Evolutionary conservation across 2,113 vertebrate species (phyloP), one percentile per base, ranked within the genome.

Genomic region (Mormyrus iriodes): DNA sequence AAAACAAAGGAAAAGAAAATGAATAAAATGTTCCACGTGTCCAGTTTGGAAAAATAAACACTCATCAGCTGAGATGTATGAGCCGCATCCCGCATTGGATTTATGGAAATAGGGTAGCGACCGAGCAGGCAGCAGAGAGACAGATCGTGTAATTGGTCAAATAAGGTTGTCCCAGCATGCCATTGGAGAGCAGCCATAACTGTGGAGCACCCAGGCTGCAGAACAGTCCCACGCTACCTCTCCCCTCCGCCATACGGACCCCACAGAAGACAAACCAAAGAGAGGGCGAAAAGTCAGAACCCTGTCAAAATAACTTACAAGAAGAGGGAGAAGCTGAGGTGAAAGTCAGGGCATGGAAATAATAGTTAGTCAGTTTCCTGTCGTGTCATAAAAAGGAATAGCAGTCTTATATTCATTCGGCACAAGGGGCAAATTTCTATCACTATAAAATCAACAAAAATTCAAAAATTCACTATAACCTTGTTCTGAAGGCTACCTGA

Each of bases 41-140:
- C 0, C 69, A 76, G 13, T 76, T 39, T 76, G 13, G 69, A 76
- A 39, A 31, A 76, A 39, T 39, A 19, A 76, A 15, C 0, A n/a
- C 35, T 76, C 69, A 17, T 15, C 69, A 35, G 69, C 85, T 35
- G 51, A 51, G 51, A 39, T 27, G 51, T 51, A 19, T 3, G 17
- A 86, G 49, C 15, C 85, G 39, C 35, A 39, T 76, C 31, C 35
- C 31, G 31, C 27, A 49, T 49, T 48, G 42, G 83, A 27, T 85
- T 85, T 85, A 85, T 85, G 83, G 83, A 86, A 86, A 86, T 35
- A 51, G 48, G 51, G 85, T n/a, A 21, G 82, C 15, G 7, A 85
- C 44, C 24, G 82, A 27, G 44, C 82, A 48, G 82, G 46, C 39
- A n/a, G 82, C 15, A 55, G 85, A 86, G 51, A 53, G 85, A 86